Percentiles rank a stretch among this genome's conserved stretches.
Evolutionary conservation across 2,797 vertebrate species (phyloP).

Genomic region (Anguilla obscura): DNA sequence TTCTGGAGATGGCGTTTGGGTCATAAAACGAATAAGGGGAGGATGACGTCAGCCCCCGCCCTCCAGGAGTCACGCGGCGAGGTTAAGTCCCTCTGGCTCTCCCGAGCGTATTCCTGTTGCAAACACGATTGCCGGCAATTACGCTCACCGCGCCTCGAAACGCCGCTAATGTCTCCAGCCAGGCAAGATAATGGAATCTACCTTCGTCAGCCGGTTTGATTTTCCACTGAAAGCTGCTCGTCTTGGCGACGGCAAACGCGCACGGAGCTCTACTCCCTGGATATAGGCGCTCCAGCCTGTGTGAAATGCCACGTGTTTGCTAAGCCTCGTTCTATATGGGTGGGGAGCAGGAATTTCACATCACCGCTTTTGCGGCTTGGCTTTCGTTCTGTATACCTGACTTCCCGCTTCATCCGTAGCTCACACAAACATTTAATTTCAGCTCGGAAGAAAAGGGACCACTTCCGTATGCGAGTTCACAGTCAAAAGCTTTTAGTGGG

Average conservation of each 20-base stretch:
- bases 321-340: not conserved
- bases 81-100: not conserved
- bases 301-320: not conserved
- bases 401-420: no score
- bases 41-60: not conserved
- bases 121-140: not conserved
- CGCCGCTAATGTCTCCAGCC: not conserved
- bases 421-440: no score
- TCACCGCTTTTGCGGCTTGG: not conserved
- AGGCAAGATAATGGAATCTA: constrained; percentile 2
- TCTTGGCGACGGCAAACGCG: not conserved
- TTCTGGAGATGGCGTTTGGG: not conserved
- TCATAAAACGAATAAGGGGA: not conserved
- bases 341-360: not conserved
- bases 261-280: not conserved
- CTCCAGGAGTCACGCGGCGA: not conserved
- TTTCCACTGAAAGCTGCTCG: not conserved
- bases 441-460: no score
- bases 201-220: not conserved
- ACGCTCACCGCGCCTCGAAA: not conserved
- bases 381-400: not conserved
- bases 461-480: not conserved
- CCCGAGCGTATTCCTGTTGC: not conserved
- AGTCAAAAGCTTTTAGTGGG: not conserved
- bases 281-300: not conserved